Conservation (phyloP, 2,113 vertebrate genomes). For the Phalacrocorax brasilianus region DNA sequence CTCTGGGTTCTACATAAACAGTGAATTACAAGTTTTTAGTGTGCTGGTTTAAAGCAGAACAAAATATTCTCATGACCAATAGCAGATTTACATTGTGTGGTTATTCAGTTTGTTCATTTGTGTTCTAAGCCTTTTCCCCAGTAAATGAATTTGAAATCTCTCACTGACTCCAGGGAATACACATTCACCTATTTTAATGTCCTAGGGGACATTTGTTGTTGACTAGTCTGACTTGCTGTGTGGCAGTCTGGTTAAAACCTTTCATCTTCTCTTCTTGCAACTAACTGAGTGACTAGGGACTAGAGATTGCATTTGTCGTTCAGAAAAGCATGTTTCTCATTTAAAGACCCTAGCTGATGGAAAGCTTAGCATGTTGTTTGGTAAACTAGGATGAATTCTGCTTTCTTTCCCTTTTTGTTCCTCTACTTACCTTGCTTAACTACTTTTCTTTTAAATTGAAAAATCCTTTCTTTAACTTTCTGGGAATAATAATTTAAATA, state of each 20-base stretch:
- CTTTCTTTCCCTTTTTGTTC: not conserved
- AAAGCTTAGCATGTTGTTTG: not conserved
- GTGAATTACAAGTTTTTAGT: not conserved
- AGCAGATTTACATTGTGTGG: not conserved
- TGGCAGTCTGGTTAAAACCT: not conserved
- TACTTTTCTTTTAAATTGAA: not conserved
- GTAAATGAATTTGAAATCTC: not conserved
- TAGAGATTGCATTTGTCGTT: not conserved
- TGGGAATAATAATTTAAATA: not conserved
- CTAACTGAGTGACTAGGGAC: not conserved
- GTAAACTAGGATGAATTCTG: not conserved
- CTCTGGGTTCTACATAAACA: not conserved
- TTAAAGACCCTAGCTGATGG: not conserved
- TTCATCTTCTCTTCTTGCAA: not conserved
- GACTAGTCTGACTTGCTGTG: not conserved
- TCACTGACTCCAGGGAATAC: not conserved
- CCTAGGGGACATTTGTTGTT: not conserved
- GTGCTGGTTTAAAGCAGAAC: not conserved
- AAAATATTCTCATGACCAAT: not conserved
- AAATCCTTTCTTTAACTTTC: not conserved
- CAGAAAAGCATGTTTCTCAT: not conserved
- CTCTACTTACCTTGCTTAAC: not conserved
- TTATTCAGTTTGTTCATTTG: not conserved
- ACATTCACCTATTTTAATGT: not conserved
- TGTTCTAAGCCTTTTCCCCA: not conserved